Conservation (phyloP, 2,113 vertebrate species). For the Cettia cetti region DNA sequence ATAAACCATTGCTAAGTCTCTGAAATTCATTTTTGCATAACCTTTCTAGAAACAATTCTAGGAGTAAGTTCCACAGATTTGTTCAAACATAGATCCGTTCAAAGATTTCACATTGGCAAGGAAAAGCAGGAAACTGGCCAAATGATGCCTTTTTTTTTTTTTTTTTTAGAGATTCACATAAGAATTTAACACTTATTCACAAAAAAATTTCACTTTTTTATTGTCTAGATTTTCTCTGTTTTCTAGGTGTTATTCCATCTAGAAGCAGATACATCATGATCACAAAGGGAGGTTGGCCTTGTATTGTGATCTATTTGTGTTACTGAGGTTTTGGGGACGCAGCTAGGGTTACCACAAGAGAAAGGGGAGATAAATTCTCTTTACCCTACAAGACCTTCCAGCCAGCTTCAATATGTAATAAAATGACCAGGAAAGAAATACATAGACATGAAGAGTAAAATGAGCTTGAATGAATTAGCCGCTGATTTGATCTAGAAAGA, state of each 20-base stretch:
- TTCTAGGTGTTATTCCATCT: not conserved
- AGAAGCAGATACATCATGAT: not conserved
- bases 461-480: not conserved
- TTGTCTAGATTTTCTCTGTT: not conserved
- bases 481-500: not conserved
- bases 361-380: not conserved
- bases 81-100: not conserved
- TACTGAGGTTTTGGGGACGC: not conserved
- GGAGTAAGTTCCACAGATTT: not conserved
- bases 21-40: not conserved
- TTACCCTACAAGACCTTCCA: not conserved
- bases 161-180: not conserved
- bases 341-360: not conserved
- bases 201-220: not conserved
- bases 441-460: not conserved
- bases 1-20: not conserved
- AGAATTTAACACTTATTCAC: not conserved
- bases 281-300: not conserved
- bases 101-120: not conserved
- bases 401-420: not conserved
- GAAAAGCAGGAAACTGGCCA: not conserved
- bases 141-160: not conserved
- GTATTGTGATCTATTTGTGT: fast-evolving
- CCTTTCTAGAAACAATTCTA: not conserved
- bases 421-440: not conserved